These are phyloP conservation scores for Myrmecobius fasciatus DNA, from an alignment of 2,113 vertebrate species.

Conservation along the genomic window DNA sequence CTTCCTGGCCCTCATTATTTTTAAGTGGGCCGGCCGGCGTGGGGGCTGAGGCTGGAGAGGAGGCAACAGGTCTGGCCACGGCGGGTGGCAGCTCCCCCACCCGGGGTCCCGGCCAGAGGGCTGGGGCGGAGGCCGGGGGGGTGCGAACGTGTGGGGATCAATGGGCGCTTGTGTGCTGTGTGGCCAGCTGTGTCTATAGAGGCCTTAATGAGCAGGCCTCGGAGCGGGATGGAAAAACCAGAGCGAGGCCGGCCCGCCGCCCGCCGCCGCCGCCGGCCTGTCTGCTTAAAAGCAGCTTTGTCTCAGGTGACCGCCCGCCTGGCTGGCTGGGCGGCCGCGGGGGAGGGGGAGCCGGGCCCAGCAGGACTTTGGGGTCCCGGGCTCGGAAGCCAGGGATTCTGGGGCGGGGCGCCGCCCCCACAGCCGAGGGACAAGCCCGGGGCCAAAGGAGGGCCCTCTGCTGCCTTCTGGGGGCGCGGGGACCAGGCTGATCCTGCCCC, in stretches of 20 bases:
- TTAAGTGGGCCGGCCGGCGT: slow-evolving; percentile 49
- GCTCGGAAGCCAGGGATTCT: not conserved
- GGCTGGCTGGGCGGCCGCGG: not conserved
- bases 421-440: no score
- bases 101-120: not conserved
- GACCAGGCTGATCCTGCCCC: not conserved
- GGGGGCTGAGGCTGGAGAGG: not conserved
- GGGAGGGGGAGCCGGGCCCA: no score
- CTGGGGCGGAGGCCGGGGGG: not conserved
- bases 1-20: slow-evolving; percentile 71
- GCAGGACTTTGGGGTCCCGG: no score
- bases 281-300: not conserved
- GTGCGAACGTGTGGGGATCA: not conserved
- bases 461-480: not conserved
- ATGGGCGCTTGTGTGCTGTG: not conserved
- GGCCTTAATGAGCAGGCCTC: not conserved
- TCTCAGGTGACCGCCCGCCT: not conserved
- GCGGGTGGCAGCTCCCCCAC: no score
- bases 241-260: not conserved
- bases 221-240: not conserved
- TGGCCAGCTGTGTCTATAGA: not conserved
- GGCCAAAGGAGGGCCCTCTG: no score
- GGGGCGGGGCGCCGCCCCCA: no score
- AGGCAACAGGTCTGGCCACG: not conserved
- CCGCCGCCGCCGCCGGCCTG: no score